A percentile compares a stretch with the other conserved stretches of the same genome.
phyloP scores from a whole-genome alignment of 2,888 invertebrate genomes.

The Cremastinae sp. region DNA sequence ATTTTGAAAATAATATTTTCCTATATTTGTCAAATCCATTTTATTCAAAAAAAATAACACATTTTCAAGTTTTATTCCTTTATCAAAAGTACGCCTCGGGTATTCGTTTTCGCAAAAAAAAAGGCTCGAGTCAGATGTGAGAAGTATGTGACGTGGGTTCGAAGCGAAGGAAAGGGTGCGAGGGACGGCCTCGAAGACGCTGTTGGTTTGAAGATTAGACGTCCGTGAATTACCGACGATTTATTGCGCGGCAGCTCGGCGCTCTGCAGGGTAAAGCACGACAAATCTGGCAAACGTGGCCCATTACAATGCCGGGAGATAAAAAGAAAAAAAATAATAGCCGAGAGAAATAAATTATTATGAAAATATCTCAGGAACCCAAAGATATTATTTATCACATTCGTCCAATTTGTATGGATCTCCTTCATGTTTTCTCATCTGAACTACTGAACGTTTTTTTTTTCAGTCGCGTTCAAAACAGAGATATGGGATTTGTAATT shows the following conservation, averaged over 20 bases:
- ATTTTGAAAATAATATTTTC: too few relatives aligned
- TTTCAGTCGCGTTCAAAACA: neutral
- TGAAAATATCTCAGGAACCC: conserved; percentile 17
- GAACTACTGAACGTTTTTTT: neutral
- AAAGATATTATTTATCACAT: neutral
- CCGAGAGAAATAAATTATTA: conserved; percentile 6
- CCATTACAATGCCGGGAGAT: conserved; percentile 25
- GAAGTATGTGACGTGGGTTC: conserved; percentile 40
- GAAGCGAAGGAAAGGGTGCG: conserved; percentile 29
- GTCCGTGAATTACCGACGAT: conserved; percentile 40
- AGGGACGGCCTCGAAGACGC: conserved; percentile 19
- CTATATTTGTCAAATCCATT: neutral
- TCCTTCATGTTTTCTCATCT: neutral
- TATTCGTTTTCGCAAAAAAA: too few relatives aligned
- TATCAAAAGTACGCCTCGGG: conserved; percentile 2
- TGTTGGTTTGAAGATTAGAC: conserved; percentile 46
- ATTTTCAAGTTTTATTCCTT: neutral
- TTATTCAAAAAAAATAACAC: neutral
- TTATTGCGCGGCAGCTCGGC: conserved; percentile 35
- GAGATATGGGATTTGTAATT: neutral
- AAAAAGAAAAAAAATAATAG: conserved; percentile 25
- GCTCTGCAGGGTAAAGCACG: conserved; percentile 25
- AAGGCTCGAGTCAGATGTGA: conserved; percentile 22
- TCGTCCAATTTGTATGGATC: conserved; percentile 13
- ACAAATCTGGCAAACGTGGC: conserved; percentile 51